Evolutionary conservation across 2,797 vertebrate species (phyloP).

Genomic region (Pseudocheirus occidentalis): DNA sequence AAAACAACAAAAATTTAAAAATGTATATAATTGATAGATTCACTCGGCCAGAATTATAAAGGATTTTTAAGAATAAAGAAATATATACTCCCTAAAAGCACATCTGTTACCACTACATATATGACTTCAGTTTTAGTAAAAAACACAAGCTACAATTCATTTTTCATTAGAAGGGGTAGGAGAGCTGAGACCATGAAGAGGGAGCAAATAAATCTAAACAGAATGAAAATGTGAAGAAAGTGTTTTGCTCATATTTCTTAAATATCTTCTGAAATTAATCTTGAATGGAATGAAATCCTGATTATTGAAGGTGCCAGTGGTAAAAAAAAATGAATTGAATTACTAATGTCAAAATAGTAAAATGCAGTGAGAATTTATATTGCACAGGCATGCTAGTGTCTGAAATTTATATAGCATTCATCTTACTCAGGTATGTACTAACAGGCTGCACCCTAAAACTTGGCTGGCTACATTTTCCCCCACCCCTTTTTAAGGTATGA

Average conservation of each 20-base stretch:
- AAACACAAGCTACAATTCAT: constrained; percentile 71
- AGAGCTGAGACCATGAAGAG: not conserved
- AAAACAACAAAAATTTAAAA: constrained; percentile 4
- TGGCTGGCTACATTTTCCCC: too few species aligned
- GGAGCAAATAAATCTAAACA: constrained; percentile 65
- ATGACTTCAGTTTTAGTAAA: constrained; percentile 74
- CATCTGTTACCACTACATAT: constrained; percentile 52
- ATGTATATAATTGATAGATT: constrained; percentile 15
- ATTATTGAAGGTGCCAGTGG: constrained; percentile 42
- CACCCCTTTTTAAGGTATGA: too few species aligned
- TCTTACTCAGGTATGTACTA: too few species aligned
- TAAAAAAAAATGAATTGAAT: constrained; percentile 3
- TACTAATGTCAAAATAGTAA: too few species aligned
- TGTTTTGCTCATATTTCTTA: constrained; percentile 59
- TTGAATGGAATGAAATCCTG: constrained; percentile 51
- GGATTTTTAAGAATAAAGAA: constrained; percentile 26
- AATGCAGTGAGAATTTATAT: too few species aligned
- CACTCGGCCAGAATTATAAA: not conserved
- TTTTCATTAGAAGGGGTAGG: constrained; percentile 70
- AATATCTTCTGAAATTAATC: constrained; percentile 68
- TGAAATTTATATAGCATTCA: too few species aligned
- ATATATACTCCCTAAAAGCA: constrained; percentile 53
- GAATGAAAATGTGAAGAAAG: constrained; percentile 64
- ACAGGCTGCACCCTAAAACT: too few species aligned
- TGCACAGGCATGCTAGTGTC: too few species aligned